Base-by-base conservation (phyloP, 1,140 invertebrate species). In the Lepidurus couesii region DNA sequence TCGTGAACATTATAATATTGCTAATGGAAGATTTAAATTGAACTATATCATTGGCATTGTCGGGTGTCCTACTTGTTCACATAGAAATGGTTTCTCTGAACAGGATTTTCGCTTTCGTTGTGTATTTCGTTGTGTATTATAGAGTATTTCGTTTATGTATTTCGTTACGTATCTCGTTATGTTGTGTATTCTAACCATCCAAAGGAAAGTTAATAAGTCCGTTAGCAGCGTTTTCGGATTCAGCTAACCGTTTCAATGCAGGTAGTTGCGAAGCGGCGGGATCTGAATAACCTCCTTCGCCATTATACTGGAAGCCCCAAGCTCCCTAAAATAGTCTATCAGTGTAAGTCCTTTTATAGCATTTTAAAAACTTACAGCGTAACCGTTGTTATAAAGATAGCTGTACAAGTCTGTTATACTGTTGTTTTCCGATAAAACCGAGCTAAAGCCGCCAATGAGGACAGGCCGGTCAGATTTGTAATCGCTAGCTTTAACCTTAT, bases 381-480 rank as follows among this genome's bases (percentile, higher is more conserved):
- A 86, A 11, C 85, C 84, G 24, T 84, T 81, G 53, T 80, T 82
- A 79, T 86, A 86, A 16, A 82, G 82, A 76, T 83, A 83, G 43
- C 83, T 81, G 79, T 83, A 85, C 24, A 85, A 79, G 43, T 84
- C 79, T 44, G 81, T 80, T 11, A 84, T 82, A 11, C 78, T 80
- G 79, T 82, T 83, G 1, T 82, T 82, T 21, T 75, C 82, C 10
- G 83, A 82, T 53, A 83, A 83, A 42, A 80, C 80, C 7, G 83
- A 76, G 1, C 81, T 79, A 78, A 84, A 86, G 80, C 86, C 86
- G 10, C 85, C 85, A 34, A 86, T 84, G 5, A 86, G 81, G 16
- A 85, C 77, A 0, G 85, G 86, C 77, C 86, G 85, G 78, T 84
- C 80, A 1, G 85, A 81, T 9, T 80, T 78, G 77, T 84, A 86